phyloP scores from a whole-genome alignment of 2,113 vertebrate species.

The Pomatostomus ruficeps region DNA sequence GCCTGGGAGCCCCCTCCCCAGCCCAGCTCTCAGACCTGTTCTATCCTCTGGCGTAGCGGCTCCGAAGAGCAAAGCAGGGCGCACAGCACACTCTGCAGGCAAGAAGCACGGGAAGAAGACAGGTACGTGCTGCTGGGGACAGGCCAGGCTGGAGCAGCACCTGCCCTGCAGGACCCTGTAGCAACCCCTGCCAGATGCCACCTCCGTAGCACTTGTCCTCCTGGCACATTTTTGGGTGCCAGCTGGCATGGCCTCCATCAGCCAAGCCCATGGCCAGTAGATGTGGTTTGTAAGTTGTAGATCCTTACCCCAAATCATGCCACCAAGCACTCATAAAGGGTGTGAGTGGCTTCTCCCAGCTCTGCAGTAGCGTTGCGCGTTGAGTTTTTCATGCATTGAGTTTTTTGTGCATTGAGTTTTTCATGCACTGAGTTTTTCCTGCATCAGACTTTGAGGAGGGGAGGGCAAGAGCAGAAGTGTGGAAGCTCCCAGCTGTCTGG shows the following conservation, averaged over 20 bases:
- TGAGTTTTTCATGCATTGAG: not conserved
- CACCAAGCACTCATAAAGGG: rapidly evolving
- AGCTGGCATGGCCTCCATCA: not conserved
- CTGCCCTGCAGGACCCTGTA: not conserved
- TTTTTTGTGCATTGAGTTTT: not conserved
- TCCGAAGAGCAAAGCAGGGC: constrained; percentile 48
- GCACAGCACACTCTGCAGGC: constrained; percentile 58
- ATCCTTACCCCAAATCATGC: not conserved
- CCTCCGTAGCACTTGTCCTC: not conserved
- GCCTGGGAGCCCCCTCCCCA: not conserved
- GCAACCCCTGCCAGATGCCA: not conserved
- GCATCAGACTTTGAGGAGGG: not conserved
- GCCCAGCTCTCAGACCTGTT: not conserved
- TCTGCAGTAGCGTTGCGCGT: not conserved
- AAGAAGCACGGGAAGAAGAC: constrained; percentile 9
- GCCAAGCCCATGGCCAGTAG: not conserved
- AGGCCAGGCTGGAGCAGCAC: not conserved
- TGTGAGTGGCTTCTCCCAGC: not conserved
- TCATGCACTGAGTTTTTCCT: not conserved
- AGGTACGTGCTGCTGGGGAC: not conserved
- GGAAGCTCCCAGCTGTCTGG: not conserved
- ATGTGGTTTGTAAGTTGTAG: not conserved
- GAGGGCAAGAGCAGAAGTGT: not conserved
- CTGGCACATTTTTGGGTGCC: not conserved
- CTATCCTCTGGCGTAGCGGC: not conserved